Base-by-base conservation (phyloP, 2,797 vertebrate species). In the Enteromius unitaeniatus region DNA sequence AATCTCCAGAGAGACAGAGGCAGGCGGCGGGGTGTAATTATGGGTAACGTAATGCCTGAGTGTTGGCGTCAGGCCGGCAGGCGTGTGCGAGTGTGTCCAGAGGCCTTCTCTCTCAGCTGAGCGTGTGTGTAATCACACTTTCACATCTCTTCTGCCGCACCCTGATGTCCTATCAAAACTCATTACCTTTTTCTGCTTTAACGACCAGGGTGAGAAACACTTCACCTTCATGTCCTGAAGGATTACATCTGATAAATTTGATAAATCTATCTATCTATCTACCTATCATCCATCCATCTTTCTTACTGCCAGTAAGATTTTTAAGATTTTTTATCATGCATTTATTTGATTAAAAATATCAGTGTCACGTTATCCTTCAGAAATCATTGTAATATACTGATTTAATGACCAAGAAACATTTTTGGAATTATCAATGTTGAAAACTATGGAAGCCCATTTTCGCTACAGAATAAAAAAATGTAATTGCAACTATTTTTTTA, bases 21-120 rank as follows among this genome's bases (percentile, higher is more conserved):
- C 70, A 75, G 69, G 70, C 60, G 70, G 47, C n/a, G 2, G 70
- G 64, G 67, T 88, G 86, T 90, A 85, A 88, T 92, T 87, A 86
- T 86, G 89, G 88, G 92, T 91, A 91, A 93, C 85, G 82, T 21
- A 88, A 92, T 87, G 88, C 87, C 84, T 0, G 62, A 31, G 62
- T 28, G 37, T 55, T 47, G 72, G 88, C 81, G 78, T 88, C 89
- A 87, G 8, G 55, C 84, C 75, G 49, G 37, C 68, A 65, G 81
- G 49, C 45, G 45, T 82, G 58, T 40, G 58, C 68, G 86, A 87
- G 47, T 69, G 53, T 82, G 62, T 84, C 85, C 28, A 79, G 77
- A 62, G 87, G 85, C 84, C 37, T 86, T 88, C 86, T 89, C 80
- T 67, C 80, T 82, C n/a, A 31, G 89, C 89, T 83, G 60, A 86